These are phyloP conservation scores for Vollenhovia emeryi DNA, from an alignment of 1,140 invertebrate species.

Conservation along the genomic window DNA sequence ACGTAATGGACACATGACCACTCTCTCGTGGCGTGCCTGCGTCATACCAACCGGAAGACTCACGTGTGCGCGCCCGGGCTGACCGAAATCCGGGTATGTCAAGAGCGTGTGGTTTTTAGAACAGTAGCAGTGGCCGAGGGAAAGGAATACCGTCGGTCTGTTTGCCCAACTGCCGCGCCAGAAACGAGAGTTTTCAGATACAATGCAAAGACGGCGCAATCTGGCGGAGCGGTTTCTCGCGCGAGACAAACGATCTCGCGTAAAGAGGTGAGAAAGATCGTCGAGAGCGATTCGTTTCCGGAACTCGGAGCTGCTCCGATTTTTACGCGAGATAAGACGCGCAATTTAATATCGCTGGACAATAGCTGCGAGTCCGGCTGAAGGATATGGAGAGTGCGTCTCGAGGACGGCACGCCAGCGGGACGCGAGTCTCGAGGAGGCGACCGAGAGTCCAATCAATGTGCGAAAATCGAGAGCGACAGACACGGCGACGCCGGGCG, in stretches of 20 bases:
- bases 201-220: background rate
- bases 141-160: background rate
- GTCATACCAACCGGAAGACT: background rate
- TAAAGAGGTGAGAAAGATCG: background rate
- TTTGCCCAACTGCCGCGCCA: background rate
- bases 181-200: background rate
- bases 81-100: slow-evolving; percentile 24
- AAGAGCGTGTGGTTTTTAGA: background rate
- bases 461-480: background rate
- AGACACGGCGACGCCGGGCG: slow-evolving; percentile 21
- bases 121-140: background rate
- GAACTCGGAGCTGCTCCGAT: background rate
- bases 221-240: background rate
- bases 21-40: background rate
- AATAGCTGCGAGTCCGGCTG: background rate
- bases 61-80: background rate
- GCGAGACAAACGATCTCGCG: background rate
- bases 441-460: slow-evolving; percentile 15
- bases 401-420: background rate
- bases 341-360: background rate
- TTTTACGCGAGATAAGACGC: background rate
- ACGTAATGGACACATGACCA: slow-evolving; percentile 14
- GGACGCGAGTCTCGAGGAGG: background rate
- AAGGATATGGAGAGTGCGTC: background rate
- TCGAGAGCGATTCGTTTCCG: background rate